Evolutionary conservation across 2,888 invertebrate species (phyloP).

Genomic region (Apotomis capreana): DNA sequence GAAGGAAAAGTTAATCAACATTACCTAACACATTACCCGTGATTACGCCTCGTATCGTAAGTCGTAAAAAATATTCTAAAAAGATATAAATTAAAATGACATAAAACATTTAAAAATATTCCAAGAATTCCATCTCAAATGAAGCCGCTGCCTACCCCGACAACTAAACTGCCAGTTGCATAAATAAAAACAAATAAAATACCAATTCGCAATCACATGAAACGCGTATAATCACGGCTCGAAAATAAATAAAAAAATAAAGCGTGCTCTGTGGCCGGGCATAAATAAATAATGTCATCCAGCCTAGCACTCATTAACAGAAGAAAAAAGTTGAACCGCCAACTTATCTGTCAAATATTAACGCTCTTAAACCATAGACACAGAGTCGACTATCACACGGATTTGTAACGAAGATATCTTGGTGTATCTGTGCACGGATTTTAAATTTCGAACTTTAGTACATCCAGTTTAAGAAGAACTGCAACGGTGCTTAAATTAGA

Average conservation of each 20-base stretch:
- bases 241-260: constrained; percentile 49
- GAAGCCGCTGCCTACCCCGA: constrained; percentile 39
- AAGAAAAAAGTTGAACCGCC: constrained; percentile 44
- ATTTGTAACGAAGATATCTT: not conserved
- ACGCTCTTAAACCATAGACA: not conserved
- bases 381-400: not conserved
- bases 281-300: constrained; percentile 79
- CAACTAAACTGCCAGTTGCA: constrained; percentile 38
- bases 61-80: not conserved
- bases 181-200: constrained; percentile 40
- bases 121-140: constrained; percentile 30
- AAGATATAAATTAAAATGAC: constrained; percentile 10
- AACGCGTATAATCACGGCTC: constrained; percentile 54
- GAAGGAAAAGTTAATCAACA: not conserved
- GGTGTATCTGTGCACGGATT: constrained; percentile 36
- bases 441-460: constrained; percentile 42
- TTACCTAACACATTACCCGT: constrained; percentile 3
- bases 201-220: constrained; percentile 49
- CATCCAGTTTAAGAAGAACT: constrained; percentile 44
- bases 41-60: not conserved
- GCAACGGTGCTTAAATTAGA: not conserved
- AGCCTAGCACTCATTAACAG: constrained; percentile 58
- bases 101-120: constrained; percentile 33
- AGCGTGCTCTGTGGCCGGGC: constrained; percentile 58
- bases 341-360: constrained; percentile 6